Evolutionary conservation across 2,888 invertebrate genomes (phyloP).

Genomic region (Digitonthophagus gazella): DNA sequence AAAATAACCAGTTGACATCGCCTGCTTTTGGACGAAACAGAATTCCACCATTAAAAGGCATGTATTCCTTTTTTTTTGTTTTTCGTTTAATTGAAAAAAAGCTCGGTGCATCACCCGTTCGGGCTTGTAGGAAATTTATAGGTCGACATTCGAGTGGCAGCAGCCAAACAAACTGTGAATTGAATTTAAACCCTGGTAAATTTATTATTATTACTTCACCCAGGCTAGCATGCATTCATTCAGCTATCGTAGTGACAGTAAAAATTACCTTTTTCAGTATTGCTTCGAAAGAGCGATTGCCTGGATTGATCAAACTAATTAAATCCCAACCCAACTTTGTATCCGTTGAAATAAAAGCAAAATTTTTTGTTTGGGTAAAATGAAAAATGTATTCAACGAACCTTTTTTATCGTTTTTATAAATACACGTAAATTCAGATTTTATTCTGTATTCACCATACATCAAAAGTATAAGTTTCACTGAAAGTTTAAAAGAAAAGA

Average conservation of each 20-base stretch:
- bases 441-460: background rate
- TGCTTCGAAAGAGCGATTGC: constrained; percentile 6
- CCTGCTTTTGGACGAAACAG: background rate
- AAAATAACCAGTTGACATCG: background rate
- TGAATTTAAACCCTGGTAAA: constrained; percentile 14
- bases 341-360: background rate
- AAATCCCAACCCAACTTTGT: background rate
- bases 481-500: background rate
- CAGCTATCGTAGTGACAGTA: background rate
- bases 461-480: background rate
- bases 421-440: background rate
- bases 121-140: constrained; percentile 9
- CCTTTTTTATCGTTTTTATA: background rate
- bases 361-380: background rate
- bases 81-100: background rate
- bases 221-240: background rate
- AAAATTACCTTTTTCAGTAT: background rate
- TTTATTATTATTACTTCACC: constrained; percentile 16
- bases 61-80: background rate
- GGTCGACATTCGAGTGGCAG: constrained; percentile 14
- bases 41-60: background rate
- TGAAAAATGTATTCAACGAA: background rate
- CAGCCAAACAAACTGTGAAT: constrained; percentile 17
- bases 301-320: background rate
- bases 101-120: background rate